A percentile compares a stretch with the other conserved stretches of the same genome.
Conservation (phyloP, 2,888 invertebrate species). For the Neria commutata region DNA sequence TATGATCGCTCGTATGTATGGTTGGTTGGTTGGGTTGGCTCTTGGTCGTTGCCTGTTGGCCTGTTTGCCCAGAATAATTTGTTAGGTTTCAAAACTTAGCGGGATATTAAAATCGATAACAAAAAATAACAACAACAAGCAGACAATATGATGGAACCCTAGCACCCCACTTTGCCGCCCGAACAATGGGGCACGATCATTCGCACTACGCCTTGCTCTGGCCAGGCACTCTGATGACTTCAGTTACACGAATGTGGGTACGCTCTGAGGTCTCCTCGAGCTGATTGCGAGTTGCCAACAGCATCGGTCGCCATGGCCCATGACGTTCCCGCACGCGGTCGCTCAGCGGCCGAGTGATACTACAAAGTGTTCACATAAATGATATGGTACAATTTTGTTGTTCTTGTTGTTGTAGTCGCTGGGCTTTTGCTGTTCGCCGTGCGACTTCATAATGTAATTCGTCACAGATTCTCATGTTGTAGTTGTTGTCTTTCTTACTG, state of each 20-base stretch:
- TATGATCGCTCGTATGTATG: no score
- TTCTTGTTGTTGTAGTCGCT: neutral
- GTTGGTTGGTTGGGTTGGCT: no score
- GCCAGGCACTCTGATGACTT: constrained; percentile 1
- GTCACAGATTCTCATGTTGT: constrained; percentile 33
- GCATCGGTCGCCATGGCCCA: no score
- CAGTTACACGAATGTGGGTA: no score
- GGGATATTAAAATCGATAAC: constrained; percentile 23
- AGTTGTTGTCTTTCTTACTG: no score
- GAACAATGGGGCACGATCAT: constrained; percentile 3
- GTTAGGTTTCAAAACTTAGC: constrained; percentile 28
- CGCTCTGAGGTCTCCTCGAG: no score
- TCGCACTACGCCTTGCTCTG: neutral
- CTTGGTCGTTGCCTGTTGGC: no score
- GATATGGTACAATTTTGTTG: neutral
- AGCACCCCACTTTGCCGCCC: neutral
- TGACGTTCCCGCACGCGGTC: no score
- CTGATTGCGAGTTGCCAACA: no score
- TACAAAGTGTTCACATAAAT: neutral
- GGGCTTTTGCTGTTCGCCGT: neutral
- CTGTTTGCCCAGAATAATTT: constrained; percentile 9
- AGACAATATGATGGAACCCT: constrained; percentile 10
- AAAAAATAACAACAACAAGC: neutral
- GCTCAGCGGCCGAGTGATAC: neutral
- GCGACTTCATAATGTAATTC: constrained; percentile 35